Evolutionary conservation across 2,113 vertebrate species (phyloP).

Genomic region (Apteryx mantelli): DNA sequence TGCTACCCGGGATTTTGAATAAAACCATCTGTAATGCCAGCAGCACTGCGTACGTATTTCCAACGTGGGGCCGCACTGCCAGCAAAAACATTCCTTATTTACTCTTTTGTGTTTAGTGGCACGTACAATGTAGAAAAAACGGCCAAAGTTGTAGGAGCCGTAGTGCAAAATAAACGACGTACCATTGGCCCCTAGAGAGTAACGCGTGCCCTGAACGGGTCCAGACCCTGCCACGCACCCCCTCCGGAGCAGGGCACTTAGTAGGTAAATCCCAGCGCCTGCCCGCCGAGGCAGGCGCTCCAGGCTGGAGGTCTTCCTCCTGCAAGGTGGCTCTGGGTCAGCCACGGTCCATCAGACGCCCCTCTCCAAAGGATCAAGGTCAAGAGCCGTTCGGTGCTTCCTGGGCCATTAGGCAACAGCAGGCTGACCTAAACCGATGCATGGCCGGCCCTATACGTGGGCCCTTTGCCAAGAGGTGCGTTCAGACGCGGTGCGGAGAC

Average conservation of each 20-base stretch:
- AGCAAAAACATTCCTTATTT: neutral
- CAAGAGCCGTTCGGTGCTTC: neutral
- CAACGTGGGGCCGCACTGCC: neutral
- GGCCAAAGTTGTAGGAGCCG: neutral
- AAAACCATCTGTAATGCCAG: neutral
- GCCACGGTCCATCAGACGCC: no score
- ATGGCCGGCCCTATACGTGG: fast-evolving
- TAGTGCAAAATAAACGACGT: neutral
- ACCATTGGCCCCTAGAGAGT: neutral
- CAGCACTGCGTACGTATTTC: fast-evolving
- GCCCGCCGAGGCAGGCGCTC: no score
- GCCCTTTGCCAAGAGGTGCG: fast-evolving
- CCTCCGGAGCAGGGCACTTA: neutral
- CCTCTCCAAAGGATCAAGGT: neutral
- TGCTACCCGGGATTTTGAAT: neutral
- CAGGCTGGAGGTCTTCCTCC: no score
- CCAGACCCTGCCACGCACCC: neutral
- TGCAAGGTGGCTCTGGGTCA: no score
- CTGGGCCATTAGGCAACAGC: neutral
- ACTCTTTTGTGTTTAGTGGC: neutral
- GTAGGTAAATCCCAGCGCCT: neutral
- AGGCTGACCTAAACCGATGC: neutral
- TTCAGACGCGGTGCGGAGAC: neutral
- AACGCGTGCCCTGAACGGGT: neutral
- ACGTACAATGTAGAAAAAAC: fast-evolving